Evolutionary conservation across 2,797 vertebrate species (phyloP), one percentile per base, ranked within the genome.

Genomic region (Nannoperca australis): DNA sequence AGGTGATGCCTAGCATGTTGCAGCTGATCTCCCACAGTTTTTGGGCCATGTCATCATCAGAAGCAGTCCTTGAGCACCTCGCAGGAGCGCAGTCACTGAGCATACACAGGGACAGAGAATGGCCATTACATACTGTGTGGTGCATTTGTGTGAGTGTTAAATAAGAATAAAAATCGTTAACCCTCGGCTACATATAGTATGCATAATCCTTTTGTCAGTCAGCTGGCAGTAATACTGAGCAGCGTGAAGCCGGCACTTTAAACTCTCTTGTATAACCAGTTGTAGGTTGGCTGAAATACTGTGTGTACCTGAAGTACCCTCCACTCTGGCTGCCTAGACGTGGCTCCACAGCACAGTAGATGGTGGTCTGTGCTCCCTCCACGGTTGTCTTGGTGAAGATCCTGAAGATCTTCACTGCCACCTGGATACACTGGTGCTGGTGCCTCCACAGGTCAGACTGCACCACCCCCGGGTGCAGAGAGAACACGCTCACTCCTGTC

Each of bases 381-480:
- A 92, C 81, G 1, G 95, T 84, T 10, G 94, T 95, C 86, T 96
- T 96, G 64, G 92, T 95, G 76, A 95, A 96, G 38, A 94, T 76
- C 68, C 89, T 85, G 66, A 95, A 92, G 63, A 96, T 84, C 78
- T 94, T 94, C 55, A 95, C 87, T 0, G 93, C 94, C 61, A 93
- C 68, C 81, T 95, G 95, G 70, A 94, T 90, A 4, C 91, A 91
- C 49, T 86, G 89, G 83, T 92, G 93, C 81, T 96, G 93, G 81
- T 96, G 95, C 68, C 95, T 88, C 91, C 94, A 95, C 58, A 96
- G 88, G 66, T 96, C 95, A 2, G 95, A 95, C 82, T 93, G 93
- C 62, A 96, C 95, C 87, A 96, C 94, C 7, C 95, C 95, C 1
- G 95, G 95, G 78, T 96, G 95, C 18, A 96, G 85, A 14, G 94